Percentiles rank a stretch among this genome's conserved stretches.
These are phyloP conservation scores for Clinocottus analis DNA, from an alignment of 2,113 vertebrate genomes.

Conservation along the genomic window DNA sequence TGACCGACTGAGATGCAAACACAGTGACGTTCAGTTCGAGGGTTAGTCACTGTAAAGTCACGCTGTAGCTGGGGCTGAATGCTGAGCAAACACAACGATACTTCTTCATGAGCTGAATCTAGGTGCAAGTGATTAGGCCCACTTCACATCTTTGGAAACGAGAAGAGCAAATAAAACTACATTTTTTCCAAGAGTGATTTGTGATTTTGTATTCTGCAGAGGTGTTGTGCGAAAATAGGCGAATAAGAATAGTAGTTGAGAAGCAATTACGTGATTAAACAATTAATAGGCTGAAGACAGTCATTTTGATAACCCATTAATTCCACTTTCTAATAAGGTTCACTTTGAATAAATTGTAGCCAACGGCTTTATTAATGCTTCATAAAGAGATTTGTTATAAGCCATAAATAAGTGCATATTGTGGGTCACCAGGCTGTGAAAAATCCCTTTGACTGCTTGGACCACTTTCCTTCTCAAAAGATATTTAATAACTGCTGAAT, in stretches of 20 bases:
- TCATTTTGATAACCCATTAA: not conserved
- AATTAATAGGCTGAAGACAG: not conserved
- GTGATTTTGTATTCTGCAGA: not conserved
- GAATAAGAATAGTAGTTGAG: not conserved
- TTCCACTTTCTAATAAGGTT: not conserved
- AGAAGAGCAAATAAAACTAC: not conserved
- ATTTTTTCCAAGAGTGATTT: not conserved
- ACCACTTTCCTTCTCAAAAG: not conserved
- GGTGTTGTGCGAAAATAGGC: not conserved
- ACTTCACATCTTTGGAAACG: not conserved
- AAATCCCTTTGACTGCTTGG: not conserved
- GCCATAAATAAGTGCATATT: not conserved
- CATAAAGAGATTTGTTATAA: not conserved
- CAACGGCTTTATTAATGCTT: not conserved
- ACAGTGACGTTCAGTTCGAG: not conserved
- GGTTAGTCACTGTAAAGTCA: slow-evolving; percentile 4
- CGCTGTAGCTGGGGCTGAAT: not conserved
- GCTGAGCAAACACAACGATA: slow-evolving; percentile 13
- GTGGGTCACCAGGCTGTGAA: not conserved
- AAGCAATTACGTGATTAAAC: not conserved
- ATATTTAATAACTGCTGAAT: not conserved
- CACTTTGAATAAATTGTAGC: not conserved
- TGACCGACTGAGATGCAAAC: slow-evolving; percentile 20
- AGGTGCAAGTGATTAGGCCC: slow-evolving; percentile 31
- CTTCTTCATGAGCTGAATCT: slow-evolving; percentile 18